phyloP scores from a whole-genome alignment of 2,113 vertebrate genomes.

The Protomyctophum bolini region DNA sequence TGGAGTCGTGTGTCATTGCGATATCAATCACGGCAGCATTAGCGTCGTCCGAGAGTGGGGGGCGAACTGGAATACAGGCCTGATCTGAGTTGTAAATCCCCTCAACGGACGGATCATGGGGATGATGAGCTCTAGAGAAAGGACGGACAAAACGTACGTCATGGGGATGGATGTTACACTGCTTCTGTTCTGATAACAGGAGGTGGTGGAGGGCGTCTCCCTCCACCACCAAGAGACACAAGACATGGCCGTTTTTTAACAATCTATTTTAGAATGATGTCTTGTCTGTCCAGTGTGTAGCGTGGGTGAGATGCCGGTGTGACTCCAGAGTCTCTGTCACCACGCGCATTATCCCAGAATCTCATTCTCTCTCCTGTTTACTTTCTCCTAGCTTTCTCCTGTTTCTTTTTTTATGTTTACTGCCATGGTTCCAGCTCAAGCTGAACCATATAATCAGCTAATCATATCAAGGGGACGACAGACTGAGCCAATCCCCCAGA shows the following conservation, averaged over 20 bases:
- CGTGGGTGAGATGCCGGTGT: too few species aligned
- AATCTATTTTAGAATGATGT: too few species aligned
- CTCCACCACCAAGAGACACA: too few species aligned
- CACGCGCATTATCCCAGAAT: too few species aligned
- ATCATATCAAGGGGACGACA: conserved; percentile 1
- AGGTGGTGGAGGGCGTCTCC: too few species aligned
- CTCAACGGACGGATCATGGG: neutral
- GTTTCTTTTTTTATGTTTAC: neutral
- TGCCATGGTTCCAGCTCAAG: neutral
- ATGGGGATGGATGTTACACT: neutral
- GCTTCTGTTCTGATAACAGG: too few species aligned
- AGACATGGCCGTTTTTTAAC: too few species aligned
- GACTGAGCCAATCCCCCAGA: neutral
- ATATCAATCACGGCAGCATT: conserved; percentile 19
- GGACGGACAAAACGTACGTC: neutral
- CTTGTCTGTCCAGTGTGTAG: too few species aligned
- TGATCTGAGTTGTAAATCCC: conserved; percentile 47
- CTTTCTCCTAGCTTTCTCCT: too few species aligned
- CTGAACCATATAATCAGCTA: neutral
- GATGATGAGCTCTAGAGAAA: neutral
- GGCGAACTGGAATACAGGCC: conserved; percentile 12
- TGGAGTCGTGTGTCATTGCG: neutral
- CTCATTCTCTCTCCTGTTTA: too few species aligned
- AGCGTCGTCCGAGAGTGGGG: conserved; percentile 1
- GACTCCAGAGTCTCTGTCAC: too few species aligned